Base-by-base conservation (phyloP, 2,113 vertebrate genomes). In the Callocephalon fimbriatum region DNA sequence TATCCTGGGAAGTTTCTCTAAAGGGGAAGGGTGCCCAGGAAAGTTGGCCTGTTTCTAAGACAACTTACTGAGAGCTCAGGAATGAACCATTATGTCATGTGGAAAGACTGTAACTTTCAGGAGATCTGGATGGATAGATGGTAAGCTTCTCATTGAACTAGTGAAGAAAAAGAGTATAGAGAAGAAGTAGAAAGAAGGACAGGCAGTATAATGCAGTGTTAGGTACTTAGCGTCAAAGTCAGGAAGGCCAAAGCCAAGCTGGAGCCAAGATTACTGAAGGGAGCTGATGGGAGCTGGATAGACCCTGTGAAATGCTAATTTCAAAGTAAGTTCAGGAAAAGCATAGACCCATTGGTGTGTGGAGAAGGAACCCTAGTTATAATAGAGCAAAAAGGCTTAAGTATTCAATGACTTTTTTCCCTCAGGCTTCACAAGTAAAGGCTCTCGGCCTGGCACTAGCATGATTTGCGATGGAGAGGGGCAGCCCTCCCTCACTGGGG, bases 321-420 rank as follows among this genome's bases (percentile, higher is more conserved):
- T 71, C 11, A 50, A 29, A 71, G 6, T 66, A 73, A 61, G n/a
- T 51, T 61, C 31, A 56, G 37, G 38, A 75, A 67, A 79, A 79
- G 11, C 37, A 29, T 0, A 0, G 10, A 25, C 7, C 20, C 20
- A 31, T 26, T 2, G 2, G 38, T 6, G 4, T 4, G 1, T 61
- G 10, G 40, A 53, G 68, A 73, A 83, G 61, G 85, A 77, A 12
- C 0, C 1, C 19, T 26, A 12, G 14, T 82, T 92, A 61, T 22
- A 56, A 20, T 12, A 20, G 45, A 89, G 12, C 11, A 72, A 78
- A 78, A 72, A 51, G 11, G 6, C 15, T 75, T 18, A 76, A 37
- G 12, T 48, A n/a, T 82, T 66, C 48, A 16, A 18, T 76, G n/a
- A 15, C 16, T 18, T 84, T 72, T 81, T 62, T 27, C 0, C 35